Percentiles rank a stretch among this genome's conserved stretches.
Evolutionary conservation across 2,888 invertebrate species (phyloP).

Genomic region (Neoaliturus tenellus): DNA sequence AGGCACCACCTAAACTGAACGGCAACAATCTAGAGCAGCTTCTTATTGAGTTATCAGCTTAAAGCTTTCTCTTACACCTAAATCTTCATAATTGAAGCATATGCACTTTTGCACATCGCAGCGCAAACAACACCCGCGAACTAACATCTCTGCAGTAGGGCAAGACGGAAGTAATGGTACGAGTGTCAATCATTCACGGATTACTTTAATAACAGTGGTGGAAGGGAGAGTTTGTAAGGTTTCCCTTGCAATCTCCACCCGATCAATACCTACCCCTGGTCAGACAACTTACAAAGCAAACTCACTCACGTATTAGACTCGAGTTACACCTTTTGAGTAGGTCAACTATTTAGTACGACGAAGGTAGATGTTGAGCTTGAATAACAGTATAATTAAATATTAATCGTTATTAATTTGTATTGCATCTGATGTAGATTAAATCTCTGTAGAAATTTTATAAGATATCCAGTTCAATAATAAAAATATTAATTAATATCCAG

Average conservation of each 20-base stretch:
- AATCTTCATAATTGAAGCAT: neutral
- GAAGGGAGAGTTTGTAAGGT: conserved; percentile 29
- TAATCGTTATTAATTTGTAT: too few relatives aligned
- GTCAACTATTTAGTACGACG: too few relatives aligned
- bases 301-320: neutral
- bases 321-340: neutral
- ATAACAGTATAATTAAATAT: too few relatives aligned
- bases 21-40: neutral
- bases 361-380: too few relatives aligned
- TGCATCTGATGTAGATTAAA: too few relatives aligned
- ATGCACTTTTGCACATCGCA: neutral
- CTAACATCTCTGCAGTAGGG: too few relatives aligned
- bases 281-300: neutral
- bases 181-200: neutral
- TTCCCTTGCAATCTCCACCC: conserved; percentile 10
- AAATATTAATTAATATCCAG: too few relatives aligned
- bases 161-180: neutral
- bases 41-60: conserved; percentile 39
- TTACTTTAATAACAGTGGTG: conserved; percentile 28
- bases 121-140: too few relatives aligned
- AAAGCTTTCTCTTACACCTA: neutral
- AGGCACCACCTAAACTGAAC: neutral
- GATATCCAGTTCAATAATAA: too few relatives aligned
- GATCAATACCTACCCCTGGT: conserved; percentile 29
- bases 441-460: too few relatives aligned